Evolutionary conservation across 1,140 invertebrate species (phyloP).

Genomic region (Solen grandis): DNA sequence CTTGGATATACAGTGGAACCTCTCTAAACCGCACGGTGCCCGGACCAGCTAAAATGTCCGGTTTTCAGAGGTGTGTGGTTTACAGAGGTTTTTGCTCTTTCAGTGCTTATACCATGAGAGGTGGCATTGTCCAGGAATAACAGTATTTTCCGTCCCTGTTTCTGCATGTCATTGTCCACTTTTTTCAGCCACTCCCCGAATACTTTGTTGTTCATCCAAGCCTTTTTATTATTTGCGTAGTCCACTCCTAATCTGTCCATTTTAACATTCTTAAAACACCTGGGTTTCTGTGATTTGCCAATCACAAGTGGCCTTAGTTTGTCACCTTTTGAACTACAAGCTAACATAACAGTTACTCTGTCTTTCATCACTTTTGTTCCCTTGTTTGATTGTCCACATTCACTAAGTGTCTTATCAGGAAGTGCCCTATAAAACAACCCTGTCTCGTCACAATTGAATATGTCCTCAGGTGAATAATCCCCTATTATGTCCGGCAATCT

Average conservation of each 20-base stretch:
- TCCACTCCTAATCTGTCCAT: slow-evolving; percentile 60
- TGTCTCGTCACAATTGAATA: slow-evolving; percentile 82
- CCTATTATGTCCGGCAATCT: too few relatives aligned
- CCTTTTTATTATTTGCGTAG: slow-evolving; percentile 62
- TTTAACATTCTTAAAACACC: slow-evolving; percentile 66
- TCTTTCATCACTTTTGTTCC: slow-evolving; percentile 64
- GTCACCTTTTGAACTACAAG: slow-evolving; percentile 42
- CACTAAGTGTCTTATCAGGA: too few relatives aligned
- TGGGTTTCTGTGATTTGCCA: slow-evolving; percentile 57
- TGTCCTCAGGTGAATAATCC: slow-evolving; percentile 77
- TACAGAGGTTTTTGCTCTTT: too few relatives aligned
- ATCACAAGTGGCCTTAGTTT: too few relatives aligned
- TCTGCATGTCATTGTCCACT: slow-evolving; percentile 50
- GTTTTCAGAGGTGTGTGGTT: too few relatives aligned
- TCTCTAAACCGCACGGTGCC: too few relatives aligned
- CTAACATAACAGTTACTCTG: slow-evolving; percentile 61
- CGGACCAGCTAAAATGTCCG: too few relatives aligned
- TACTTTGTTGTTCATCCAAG: slow-evolving; percentile 65
- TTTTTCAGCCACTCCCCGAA: slow-evolving; percentile 64
- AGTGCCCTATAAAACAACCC: too few relatives aligned
- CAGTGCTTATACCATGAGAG: too few relatives aligned
- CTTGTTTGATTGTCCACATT: slow-evolving; percentile 79
- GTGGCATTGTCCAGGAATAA: slow-evolving; percentile 82
- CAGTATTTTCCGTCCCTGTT: slow-evolving; percentile 76
- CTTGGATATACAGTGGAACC: too few relatives aligned